Evolutionary conservation across 2,888 invertebrate genomes (phyloP).

Genomic region (Oscheius sp.): DNA sequence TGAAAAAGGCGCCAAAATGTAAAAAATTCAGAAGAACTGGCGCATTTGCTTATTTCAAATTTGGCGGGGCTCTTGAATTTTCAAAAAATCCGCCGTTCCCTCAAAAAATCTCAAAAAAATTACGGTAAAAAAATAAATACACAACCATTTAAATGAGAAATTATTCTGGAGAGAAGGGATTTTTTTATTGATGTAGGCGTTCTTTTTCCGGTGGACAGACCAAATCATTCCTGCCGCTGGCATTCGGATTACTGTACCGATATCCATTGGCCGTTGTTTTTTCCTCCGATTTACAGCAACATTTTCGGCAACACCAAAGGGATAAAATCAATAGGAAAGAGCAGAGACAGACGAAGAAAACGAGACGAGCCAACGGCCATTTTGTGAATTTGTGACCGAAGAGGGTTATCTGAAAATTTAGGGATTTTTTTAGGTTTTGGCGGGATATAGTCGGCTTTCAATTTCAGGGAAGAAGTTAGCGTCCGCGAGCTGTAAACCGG

Average conservation of each 20-base stretch:
- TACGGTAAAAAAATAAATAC: too few species aligned
- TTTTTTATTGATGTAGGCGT: constrained; percentile 47
- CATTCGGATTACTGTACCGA: constrained; percentile 47
- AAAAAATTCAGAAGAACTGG: too few species aligned
- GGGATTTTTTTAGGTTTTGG: too few species aligned
- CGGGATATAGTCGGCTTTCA: too few species aligned
- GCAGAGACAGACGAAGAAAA: constrained; percentile 39
- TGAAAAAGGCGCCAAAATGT: too few species aligned
- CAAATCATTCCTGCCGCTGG: constrained; percentile 40
- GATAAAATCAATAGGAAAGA: constrained; percentile 32
- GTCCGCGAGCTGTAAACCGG: too few species aligned
- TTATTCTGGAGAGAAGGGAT: background rate
- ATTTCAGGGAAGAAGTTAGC: too few species aligned
- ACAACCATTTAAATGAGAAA: too few species aligned
- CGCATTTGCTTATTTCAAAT: too few species aligned
- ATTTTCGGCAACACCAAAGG: constrained; percentile 26
- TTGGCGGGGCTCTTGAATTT: too few species aligned
- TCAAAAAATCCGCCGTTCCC: too few species aligned
- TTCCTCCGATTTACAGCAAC: constrained; percentile 34
- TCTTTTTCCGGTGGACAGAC: constrained; percentile 56
- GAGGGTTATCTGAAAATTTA: constrained; percentile 6
- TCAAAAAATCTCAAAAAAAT: too few species aligned
- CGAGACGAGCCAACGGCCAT: constrained; percentile 38
- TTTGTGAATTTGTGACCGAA: constrained; percentile 30
- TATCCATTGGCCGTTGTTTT: constrained; percentile 54